These are phyloP conservation scores for Mechanitis mazaeus DNA, from an alignment of 2,888 invertebrate species.

Conservation along the genomic window DNA sequence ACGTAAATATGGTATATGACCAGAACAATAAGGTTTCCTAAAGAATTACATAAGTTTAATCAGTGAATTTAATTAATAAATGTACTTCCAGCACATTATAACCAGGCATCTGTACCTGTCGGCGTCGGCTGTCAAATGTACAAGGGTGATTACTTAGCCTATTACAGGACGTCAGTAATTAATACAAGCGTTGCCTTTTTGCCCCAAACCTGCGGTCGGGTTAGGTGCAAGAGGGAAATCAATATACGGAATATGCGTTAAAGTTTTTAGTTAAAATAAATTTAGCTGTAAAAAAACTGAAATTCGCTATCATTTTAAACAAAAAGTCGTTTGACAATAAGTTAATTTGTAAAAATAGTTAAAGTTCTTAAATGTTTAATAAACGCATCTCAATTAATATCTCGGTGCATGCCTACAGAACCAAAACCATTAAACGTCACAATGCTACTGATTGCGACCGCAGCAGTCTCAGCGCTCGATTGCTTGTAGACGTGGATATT, in stretches of 20 bases:
- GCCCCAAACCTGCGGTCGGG: constrained; percentile 32
- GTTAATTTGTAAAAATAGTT: not conserved
- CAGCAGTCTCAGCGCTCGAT: constrained; percentile 19
- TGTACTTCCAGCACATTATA: constrained; percentile 29
- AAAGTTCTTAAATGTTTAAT: too few species aligned
- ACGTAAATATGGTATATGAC: too few species aligned
- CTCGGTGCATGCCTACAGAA: too few species aligned
- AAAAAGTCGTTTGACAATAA: too few species aligned
- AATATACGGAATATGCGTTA: constrained; percentile 14
- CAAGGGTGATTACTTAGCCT: constrained; percentile 75
- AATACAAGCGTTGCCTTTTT: constrained; percentile 53
- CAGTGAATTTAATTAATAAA: not conserved
- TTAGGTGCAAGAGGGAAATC: constrained; percentile 27
- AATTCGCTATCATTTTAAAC: too few species aligned
- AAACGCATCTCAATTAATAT: too few species aligned
- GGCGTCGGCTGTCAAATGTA: constrained; percentile 65
- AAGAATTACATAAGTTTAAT: not conserved
- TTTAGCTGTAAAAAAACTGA: not conserved
- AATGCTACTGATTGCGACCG: constrained; percentile 7
- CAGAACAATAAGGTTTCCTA: too few species aligned
- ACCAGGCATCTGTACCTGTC: constrained; percentile 51
- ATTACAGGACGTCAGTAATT: constrained; percentile 61
- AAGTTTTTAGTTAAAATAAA: constrained; percentile 10
- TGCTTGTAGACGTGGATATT: constrained; percentile 17
- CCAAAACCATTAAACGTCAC: not conserved